Percentiles rank a stretch among this genome's conserved stretches.
Evolutionary conservation across 23 tunicate genomes (phyloP).

Genomic region (Trididemnum nubilum): DNA sequence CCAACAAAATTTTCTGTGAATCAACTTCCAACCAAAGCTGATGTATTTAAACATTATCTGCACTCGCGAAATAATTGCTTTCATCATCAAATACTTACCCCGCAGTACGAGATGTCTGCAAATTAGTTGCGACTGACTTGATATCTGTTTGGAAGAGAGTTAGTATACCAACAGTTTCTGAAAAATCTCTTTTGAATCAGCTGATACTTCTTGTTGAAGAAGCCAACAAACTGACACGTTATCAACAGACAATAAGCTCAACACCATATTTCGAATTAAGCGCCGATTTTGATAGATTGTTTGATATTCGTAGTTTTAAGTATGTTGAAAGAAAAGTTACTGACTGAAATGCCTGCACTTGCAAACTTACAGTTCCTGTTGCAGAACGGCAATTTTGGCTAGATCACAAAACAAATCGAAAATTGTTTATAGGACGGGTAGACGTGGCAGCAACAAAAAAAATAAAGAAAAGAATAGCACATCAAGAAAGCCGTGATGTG

Average conservation of each 20-base stretch:
- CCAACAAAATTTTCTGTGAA: conserved; percentile 15
- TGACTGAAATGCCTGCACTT: conserved; percentile 10
- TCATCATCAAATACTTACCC: neutral
- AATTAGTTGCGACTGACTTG: neutral
- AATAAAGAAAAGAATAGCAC: conserved; percentile 1
- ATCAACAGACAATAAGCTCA: neutral
- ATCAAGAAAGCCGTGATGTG: neutral
- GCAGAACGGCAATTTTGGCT: conserved; percentile 13
- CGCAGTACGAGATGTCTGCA: conserved; percentile 1
- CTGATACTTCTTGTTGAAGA: neutral
- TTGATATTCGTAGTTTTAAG: conserved; percentile 6
- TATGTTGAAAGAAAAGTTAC: neutral
- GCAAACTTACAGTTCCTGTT: neutral
- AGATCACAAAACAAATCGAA: neutral
- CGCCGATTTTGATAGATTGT: conserved; percentile 10
- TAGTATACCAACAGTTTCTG: conserved; percentile 1
- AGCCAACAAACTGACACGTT: neutral
- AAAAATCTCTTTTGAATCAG: neutral
- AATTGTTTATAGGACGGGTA: conserved; percentile 6
- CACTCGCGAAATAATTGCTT: neutral
- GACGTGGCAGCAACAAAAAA: conserved; percentile 14
- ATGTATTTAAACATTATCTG: conserved; percentile 3
- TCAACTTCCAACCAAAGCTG: conserved; percentile 1
- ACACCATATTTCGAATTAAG: neutral
- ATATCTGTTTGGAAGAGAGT: neutral